A percentile compares a stretch with the other conserved stretches of the same genome.
phyloP scores from a whole-genome alignment of 2,113 vertebrate species.

The Pedetes capensis region DNA sequence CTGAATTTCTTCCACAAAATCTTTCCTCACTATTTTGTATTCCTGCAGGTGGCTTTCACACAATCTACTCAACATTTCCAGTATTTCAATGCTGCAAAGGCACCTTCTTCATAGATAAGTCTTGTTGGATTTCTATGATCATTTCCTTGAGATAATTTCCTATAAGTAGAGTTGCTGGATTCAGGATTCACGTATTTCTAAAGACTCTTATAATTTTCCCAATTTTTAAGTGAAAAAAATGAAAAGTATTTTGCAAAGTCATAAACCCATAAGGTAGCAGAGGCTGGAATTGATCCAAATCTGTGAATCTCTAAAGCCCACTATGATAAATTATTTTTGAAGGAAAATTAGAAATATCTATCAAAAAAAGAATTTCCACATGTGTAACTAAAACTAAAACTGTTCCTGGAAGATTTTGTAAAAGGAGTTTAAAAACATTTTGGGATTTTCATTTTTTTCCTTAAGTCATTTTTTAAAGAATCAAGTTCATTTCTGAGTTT shows the following conservation, averaged over 20 bases:
- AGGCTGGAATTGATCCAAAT: background rate
- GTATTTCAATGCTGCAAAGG: background rate
- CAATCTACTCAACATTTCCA: background rate
- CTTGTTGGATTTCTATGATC: background rate
- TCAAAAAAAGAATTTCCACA: background rate
- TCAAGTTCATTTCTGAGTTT: constrained; percentile 10
- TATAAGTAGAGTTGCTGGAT: background rate
- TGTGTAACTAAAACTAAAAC: background rate
- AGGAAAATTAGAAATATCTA: constrained; percentile 36
- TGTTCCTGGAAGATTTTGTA: background rate
- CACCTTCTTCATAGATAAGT: background rate
- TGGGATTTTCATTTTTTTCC: background rate
- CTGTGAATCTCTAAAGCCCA: constrained; percentile 17
- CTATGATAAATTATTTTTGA: background rate
- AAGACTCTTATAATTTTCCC: background rate
- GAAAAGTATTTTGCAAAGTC: constrained; percentile 18
- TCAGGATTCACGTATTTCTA: background rate
- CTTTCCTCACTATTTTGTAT: background rate
- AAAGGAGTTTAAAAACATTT: background rate
- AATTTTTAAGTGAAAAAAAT: constrained; percentile 18
- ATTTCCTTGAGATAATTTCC: constrained; percentile 33
- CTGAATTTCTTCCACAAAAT: constrained; percentile 25
- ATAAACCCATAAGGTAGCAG: background rate
- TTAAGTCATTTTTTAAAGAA: background rate
- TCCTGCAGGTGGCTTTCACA: background rate